phyloP scores from a whole-genome alignment of 2,797 vertebrate species.

The Anguilla pacifica region DNA sequence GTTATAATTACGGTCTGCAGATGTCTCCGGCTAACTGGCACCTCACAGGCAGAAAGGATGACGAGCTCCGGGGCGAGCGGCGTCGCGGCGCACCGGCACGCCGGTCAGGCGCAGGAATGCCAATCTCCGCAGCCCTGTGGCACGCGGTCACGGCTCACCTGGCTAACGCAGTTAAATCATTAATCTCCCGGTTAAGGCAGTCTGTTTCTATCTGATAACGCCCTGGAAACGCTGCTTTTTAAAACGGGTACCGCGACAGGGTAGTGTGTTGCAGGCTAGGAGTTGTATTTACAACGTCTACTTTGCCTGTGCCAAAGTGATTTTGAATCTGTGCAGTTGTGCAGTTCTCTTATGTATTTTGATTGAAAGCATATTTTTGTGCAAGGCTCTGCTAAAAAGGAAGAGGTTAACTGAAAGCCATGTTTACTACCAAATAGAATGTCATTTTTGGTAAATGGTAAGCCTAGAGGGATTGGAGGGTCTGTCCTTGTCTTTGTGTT shows the following conservation, averaged over 20 bases:
- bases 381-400: neutral
- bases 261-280: neutral
- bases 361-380: neutral
- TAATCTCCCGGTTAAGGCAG: slow-evolving; percentile 20
- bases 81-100: neutral
- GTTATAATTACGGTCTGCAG: neutral
- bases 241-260: neutral
- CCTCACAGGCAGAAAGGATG: neutral
- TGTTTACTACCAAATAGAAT: neutral
- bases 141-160: slow-evolving; percentile 25
- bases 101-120: neutral
- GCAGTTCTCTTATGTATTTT: neutral
- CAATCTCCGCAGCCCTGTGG: slow-evolving; percentile 20
- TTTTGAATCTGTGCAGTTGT: neutral
- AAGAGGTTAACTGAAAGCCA: neutral
- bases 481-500: neutral
- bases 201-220: neutral
- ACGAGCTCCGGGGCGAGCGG: neutral
- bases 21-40: neutral
- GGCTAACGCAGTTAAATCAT: slow-evolving; percentile 33
- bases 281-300: neutral
- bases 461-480: neutral
- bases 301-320: neutral
- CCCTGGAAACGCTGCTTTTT: neutral
- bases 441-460: neutral